Base-by-base conservation (phyloP, 2,888 invertebrate genomes). In the Megastigmus dorsalis region DNA sequence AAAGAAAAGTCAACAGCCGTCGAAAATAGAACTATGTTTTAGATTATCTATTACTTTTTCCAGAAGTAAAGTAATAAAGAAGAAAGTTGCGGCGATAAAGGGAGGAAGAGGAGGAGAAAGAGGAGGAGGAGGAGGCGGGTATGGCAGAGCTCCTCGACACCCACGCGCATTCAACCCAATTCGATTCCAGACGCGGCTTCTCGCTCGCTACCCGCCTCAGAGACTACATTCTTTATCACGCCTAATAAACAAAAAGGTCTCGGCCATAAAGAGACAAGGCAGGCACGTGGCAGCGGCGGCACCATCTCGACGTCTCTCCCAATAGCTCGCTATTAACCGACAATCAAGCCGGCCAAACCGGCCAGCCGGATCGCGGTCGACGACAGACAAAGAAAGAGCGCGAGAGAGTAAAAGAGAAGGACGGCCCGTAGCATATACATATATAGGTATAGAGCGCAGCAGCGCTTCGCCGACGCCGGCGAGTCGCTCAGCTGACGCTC, bases 401-500 rank as follows among this genome's bases (percentile, higher is more conserved):
- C n/a, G n/a, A n/a, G n/a, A n/a, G n/a, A n/a, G n/a, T n/a, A n/a
- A n/a, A n/a, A n/a, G n/a, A n/a, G n/a, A n/a, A n/a, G n/a, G n/a
- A n/a, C n/a, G n/a, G n/a, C n/a, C n/a, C n/a, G n/a, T n/a, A n/a
- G n/a, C n/a, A n/a, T n/a, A n/a, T n/a, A n/a, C n/a, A n/a, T n/a
- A n/a, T n/a, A n/a, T n/a, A n/a, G n/a, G n/a, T n/a, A n/a, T n/a
- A n/a, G n/a, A n/a, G 20, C n/a, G 43, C 30, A 20, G 55, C 23
- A 38, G 6, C 38, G 36, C 20, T 23, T 6, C 48, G 26, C 18
- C 33, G 33, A 30, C 70, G 69, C 69, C 50, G 45, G 52, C 70
- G 38, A 60, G 78, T 74, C 78, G 79, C 78, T 81, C 82, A 81
- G 80, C 82, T 81, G 82, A 81, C 80, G 78, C 69, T 75, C 68